Conservation (phyloP, 2,113 vertebrate species). For the Malurus elegans region DNA sequence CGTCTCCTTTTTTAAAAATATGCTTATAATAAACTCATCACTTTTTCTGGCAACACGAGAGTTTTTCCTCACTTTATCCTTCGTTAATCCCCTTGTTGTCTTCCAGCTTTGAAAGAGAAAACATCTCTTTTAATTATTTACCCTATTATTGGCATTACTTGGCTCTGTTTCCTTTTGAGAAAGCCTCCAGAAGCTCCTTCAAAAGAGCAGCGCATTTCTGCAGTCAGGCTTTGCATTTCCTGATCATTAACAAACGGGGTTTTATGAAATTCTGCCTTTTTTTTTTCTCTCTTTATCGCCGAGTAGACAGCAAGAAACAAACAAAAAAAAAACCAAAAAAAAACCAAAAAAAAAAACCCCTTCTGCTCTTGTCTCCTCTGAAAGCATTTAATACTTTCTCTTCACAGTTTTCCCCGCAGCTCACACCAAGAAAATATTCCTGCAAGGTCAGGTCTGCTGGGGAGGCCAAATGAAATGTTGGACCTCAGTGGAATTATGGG, state of each 20-base stretch:
- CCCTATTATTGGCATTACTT: background rate
- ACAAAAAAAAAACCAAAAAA: background rate
- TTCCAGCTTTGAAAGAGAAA: background rate
- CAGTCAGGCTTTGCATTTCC: slow-evolving; percentile 9
- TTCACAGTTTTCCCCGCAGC: background rate
- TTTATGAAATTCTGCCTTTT: background rate
- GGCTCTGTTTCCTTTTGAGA: background rate
- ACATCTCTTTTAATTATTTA: slow-evolving; percentile 17
- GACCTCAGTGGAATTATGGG: slow-evolving; percentile 12
- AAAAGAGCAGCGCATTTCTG: background rate
- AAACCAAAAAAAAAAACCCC: background rate
- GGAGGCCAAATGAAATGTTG: slow-evolving; percentile 38
- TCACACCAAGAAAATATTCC: slow-evolving; percentile 24
- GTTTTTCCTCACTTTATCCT: background rate
- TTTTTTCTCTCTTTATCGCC: background rate
- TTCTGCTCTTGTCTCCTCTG: background rate
- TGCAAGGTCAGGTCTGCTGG: slow-evolving; percentile 16
- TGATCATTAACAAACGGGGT: background rate
- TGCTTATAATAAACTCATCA: background rate
- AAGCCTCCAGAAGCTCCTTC: slow-evolving; percentile 24
- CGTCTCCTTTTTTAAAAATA: background rate
- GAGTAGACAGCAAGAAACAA: background rate
- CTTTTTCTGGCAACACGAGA: background rate
- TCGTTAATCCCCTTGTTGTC: background rate
- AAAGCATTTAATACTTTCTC: slow-evolving; percentile 1